A percentile compares a stretch with the other conserved stretches of the same genome.
phyloP scores from a whole-genome alignment of 2,888 invertebrate species.

The Mystacides longicornis region DNA sequence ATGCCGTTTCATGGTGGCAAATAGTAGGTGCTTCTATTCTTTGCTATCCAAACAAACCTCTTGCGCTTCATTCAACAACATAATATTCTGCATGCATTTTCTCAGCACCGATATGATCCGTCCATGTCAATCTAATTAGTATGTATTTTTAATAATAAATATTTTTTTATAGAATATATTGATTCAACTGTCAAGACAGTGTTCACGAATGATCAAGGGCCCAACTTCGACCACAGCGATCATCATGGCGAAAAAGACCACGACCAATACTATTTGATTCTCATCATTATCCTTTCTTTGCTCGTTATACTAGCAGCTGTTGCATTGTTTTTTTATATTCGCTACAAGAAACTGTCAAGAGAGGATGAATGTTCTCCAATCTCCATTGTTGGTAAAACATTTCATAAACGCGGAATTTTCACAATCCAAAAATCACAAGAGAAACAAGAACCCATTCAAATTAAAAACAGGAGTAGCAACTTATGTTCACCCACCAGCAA shows the following conservation, averaged over 20 bases:
- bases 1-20: too few species aligned
- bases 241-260: conserved; percentile 2
- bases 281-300: conserved; percentile 18
- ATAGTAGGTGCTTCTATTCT: too few species aligned
- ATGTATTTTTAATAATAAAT: neutral
- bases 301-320: conserved; percentile 17
- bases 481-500: neutral
- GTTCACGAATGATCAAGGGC: neutral
- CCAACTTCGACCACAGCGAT: neutral
- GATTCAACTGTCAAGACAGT: conserved; percentile 2
- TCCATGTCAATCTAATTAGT: neutral
- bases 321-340: conserved; percentile 16
- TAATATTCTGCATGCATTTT: too few species aligned
- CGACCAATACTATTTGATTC: conserved; percentile 16
- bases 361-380: conserved; percentile 2
- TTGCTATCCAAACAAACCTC: too few species aligned
- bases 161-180: conserved; percentile 6
- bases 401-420: neutral
- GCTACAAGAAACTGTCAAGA: conserved; percentile 9
- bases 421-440: neutral
- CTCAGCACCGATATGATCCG: too few species aligned
- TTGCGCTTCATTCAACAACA: too few species aligned
- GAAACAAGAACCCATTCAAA: neutral
- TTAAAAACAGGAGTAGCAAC: neutral
- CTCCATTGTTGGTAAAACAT: conserved; percentile 14